Base-by-base conservation (phyloP, 2,797 vertebrate species). In the Chelon labrosus region DNA sequence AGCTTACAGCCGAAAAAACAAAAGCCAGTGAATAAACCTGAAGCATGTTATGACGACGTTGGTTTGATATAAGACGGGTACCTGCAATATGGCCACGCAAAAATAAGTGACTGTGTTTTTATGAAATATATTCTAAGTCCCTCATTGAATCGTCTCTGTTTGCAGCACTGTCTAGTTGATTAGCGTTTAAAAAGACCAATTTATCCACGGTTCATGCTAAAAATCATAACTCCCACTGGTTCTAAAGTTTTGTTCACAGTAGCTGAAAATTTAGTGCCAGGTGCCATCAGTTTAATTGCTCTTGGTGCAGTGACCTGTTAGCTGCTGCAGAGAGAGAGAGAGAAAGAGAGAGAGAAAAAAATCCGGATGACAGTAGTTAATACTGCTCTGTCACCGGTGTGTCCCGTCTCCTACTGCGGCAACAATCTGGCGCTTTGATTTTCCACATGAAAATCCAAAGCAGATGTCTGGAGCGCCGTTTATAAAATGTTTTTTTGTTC, bases 341-440 rank as follows among this genome's bases (percentile, higher is more conserved):
- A 35, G 31, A 35, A 0, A 7, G 31, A 7, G 31, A 35, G 31
- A 35, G 7, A 35, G 3, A 35, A 8, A 44, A 62, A 57, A 39
- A 69, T 54, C 63, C 53, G 44, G 74, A 59, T 17, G 50, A 37
- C 41, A 52, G 38, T 38, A 55, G 62, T 75, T 57, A 51, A 69
- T 44, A 22, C 54, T 39, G 10, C 13, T 57, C 42, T 41, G 44
- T 65, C 41, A 59, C 44, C 59, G 52, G 47, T 19, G 5, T 25
- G 39, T 53, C 53, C 2, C 47, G 57, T 42, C 12, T 60, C 60
- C 57, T 50, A 19, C 56, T 12, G 50, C 41, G 70, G 61, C 42
- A 50, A 31, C 65, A 67, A 53, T 74, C 53, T 70, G 63, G n/a
- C 22, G 7, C 44, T 75, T 55, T 63, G 44, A 68, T 76, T 77